phyloP scores from a whole-genome alignment of 2,113 vertebrate species.

The Argyrosomus japonicus region DNA sequence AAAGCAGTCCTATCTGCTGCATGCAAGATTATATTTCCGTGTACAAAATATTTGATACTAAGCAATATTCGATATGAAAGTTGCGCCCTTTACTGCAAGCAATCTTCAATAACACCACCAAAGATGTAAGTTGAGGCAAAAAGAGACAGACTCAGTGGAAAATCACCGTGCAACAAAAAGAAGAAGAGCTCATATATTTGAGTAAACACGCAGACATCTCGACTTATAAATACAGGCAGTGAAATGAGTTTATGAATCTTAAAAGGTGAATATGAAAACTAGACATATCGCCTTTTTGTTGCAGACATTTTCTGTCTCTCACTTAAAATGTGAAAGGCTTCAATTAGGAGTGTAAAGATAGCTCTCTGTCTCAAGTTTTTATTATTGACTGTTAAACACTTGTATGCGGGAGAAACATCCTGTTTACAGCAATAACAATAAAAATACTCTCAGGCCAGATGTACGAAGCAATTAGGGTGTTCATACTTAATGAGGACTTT shows the following conservation, averaged over 20 bases:
- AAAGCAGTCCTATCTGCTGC: conserved; percentile 2
- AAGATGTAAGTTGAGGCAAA: background rate
- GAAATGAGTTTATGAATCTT: background rate
- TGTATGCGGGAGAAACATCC: background rate
- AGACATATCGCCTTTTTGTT: background rate
- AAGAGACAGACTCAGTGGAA: background rate
- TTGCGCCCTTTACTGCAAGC: background rate
- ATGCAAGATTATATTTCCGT: background rate
- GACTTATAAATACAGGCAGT: background rate
- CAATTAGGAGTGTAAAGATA: background rate
- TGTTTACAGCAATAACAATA: background rate
- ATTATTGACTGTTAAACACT: background rate
- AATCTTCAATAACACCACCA: background rate
- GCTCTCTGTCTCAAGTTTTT: background rate
- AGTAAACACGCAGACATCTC: background rate
- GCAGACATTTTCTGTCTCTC: background rate
- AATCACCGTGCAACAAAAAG: background rate
- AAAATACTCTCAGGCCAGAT: background rate
- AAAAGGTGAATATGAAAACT: background rate
- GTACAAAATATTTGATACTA: background rate
- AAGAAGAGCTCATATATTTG: background rate
- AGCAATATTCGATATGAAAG: conserved; percentile 9
- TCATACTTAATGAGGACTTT: background rate
- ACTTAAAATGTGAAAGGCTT: conserved; percentile 37
- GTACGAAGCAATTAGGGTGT: background rate